These are phyloP conservation scores for Noctua pronuba DNA, from an alignment of 2,888 invertebrate species.

Conservation along the genomic window DNA sequence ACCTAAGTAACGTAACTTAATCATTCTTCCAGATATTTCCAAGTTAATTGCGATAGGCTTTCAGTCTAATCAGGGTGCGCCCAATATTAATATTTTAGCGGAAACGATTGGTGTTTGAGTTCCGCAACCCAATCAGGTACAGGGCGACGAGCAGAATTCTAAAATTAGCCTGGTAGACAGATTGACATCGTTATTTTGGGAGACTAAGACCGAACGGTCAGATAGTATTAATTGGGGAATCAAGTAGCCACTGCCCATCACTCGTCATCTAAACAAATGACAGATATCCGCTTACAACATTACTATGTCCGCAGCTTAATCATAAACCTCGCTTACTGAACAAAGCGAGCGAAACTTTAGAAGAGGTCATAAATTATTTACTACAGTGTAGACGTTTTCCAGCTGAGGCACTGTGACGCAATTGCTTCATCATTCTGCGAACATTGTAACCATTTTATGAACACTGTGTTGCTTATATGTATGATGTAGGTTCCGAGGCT, in stretches of 20 bases:
- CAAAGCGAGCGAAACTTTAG: conserved; percentile 64
- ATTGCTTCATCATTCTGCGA: conserved; percentile 21
- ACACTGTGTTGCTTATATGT: conserved; percentile 30
- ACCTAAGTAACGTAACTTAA: neutral
- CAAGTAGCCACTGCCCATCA: conserved; percentile 34
- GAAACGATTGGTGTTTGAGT: neutral
- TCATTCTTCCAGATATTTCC: neutral
- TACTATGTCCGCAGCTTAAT: conserved; percentile 55
- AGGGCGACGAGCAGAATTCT: neutral
- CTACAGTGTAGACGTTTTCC: conserved; percentile 50
- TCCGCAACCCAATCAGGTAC: neutral
- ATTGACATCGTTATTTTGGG: conserved; percentile 7
- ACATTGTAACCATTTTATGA: conserved; percentile 20
- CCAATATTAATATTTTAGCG: neutral
- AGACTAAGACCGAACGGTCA: conserved; percentile 16
- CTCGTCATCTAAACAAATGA: conserved; percentile 36
- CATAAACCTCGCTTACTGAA: conserved; percentile 61
- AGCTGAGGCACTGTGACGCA: conserved; percentile 48
- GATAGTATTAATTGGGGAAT: conserved; percentile 32
- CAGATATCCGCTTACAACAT: conserved; percentile 50
- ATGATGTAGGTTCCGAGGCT: conserved; percentile 58
- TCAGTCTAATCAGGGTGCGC: neutral
- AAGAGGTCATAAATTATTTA: conserved; percentile 63
- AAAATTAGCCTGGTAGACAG: neutral
- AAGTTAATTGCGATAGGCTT: neutral